phyloP scores from a whole-genome alignment of 2,113 vertebrate genomes.

The Microcebus griseorufus region DNA sequence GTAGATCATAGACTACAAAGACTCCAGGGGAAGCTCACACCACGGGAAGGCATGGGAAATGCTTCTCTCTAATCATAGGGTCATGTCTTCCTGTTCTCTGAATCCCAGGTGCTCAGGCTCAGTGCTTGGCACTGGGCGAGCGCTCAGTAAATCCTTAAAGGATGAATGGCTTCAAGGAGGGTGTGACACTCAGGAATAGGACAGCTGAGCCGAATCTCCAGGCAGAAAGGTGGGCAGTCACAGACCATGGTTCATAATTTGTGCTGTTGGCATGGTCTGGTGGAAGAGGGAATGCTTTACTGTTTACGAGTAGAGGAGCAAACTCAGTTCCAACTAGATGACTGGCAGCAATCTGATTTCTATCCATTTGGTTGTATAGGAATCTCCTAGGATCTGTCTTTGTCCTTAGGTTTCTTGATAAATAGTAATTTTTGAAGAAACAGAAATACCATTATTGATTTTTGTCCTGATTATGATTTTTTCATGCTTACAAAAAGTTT shows the following conservation, averaged over 20 bases:
- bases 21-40: neutral
- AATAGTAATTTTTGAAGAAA: neutral
- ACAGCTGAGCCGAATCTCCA: neutral
- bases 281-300: neutral
- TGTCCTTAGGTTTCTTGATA: neutral
- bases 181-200: neutral
- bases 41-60: neutral
- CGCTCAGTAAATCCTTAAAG: neutral
- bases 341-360: neutral
- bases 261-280: neutral
- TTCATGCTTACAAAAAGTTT: neutral
- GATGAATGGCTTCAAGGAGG: neutral
- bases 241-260: neutral
- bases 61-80: neutral
- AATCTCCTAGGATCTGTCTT: neutral
- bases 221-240: neutral
- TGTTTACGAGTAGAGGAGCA: neutral
- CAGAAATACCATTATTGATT: slow-evolving; percentile 19
- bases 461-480: slow-evolving; percentile 32
- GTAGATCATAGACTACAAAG: neutral
- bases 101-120: neutral
- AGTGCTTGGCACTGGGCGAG: neutral
- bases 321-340: neutral
- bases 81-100: neutral
- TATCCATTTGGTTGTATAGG: neutral